phyloP scores from a whole-genome alignment of 2,888 invertebrate species.

The Cyclophora albipunctata region DNA sequence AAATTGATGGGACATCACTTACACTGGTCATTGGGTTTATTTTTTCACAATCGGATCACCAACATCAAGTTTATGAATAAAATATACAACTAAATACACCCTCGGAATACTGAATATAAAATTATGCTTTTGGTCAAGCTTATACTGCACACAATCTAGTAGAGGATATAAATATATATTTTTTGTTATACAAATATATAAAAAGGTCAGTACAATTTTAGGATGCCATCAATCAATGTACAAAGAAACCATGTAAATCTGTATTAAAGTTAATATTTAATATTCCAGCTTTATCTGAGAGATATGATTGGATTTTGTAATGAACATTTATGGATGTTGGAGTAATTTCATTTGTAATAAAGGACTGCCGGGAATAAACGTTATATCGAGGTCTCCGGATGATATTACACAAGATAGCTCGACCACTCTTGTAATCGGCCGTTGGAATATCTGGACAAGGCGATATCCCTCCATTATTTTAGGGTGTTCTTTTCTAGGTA shows the following conservation, averaged over 20 bases:
- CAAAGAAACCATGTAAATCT: constrained; percentile 50
- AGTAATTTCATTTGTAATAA: constrained; percentile 62
- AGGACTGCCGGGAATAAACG: constrained; percentile 52
- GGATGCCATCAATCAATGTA: constrained; percentile 56
- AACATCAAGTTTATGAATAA: constrained; percentile 24
- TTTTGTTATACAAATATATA: constrained; percentile 36
- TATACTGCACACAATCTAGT: too few relatives aligned
- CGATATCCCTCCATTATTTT: constrained; percentile 55
- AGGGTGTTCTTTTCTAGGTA: constrained; percentile 76
- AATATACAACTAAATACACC: constrained; percentile 38
- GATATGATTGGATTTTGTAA: constrained; percentile 69
- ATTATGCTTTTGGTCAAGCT: constrained; percentile 18
- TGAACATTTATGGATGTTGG: constrained; percentile 66
- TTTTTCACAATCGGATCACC: constrained; percentile 66
- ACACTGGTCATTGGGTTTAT: constrained; percentile 68
- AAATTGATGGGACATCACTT: constrained; percentile 43
- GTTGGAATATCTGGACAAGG: constrained; percentile 32
- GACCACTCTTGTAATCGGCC: constrained; percentile 33
- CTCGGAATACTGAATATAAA: constrained; percentile 11
- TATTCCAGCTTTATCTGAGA: constrained; percentile 71
- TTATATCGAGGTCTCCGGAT: constrained; percentile 51
- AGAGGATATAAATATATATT: constrained; percentile 32
- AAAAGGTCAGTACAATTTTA: constrained; percentile 69
- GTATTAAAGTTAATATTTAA: constrained; percentile 74
- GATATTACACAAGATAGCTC: constrained; percentile 40